phyloP scores from a whole-genome alignment of 2,113 vertebrate species.

The Pollimyrus isidori region DNA sequence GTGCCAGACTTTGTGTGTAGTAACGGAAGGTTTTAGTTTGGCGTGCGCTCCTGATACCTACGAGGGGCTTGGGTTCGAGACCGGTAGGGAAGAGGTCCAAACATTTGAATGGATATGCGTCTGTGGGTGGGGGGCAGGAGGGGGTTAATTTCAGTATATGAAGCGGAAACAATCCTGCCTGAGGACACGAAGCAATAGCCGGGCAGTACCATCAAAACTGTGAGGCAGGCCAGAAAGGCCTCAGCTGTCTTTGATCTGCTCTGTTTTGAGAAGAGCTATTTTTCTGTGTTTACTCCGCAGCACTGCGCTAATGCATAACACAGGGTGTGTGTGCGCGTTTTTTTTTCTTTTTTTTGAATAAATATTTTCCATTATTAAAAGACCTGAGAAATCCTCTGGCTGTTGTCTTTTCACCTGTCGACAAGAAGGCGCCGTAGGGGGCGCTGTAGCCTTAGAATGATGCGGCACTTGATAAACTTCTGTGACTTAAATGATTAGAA shows the following conservation, averaged over 20 bases:
- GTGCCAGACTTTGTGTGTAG: neutral
- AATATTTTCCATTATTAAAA: neutral
- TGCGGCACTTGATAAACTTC: neutral
- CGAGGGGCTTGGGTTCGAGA: neutral
- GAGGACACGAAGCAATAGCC: slow-evolving; percentile 16
- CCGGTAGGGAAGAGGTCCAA: neutral
- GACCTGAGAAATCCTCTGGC: slow-evolving; percentile 14
- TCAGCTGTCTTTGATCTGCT: neutral
- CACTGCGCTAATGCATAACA: neutral
- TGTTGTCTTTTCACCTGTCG: neutral
- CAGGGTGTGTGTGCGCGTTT: neutral
- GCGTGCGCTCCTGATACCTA: neutral
- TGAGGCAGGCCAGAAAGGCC: neutral
- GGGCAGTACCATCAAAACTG: neutral
- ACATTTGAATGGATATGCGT: neutral
- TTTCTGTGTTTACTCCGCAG: neutral
- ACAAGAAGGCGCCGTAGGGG: neutral
- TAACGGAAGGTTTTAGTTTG: neutral
- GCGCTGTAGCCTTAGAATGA: neutral
- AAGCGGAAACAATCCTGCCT: slow-evolving; percentile 1
- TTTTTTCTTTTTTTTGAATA: neutral
- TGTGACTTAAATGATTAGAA: neutral
- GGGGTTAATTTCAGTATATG: neutral
- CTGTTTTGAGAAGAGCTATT: neutral
- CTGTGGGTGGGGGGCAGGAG: neutral